phyloP scores from a whole-genome alignment of 2,797 vertebrate genomes.

The Schizothorax lantsangensis region DNA sequence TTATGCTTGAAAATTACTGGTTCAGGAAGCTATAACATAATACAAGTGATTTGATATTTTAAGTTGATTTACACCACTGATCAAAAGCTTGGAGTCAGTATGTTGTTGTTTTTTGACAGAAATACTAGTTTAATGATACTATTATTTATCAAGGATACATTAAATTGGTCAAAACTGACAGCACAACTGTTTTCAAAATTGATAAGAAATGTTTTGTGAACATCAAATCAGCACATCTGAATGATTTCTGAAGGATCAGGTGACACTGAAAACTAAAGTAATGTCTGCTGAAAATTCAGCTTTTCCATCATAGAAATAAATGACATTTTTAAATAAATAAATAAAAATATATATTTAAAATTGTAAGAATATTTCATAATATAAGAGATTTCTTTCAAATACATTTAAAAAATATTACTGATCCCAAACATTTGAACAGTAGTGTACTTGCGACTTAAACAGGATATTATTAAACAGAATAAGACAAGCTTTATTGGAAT shows the following conservation, averaged over 20 bases:
- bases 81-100: neutral
- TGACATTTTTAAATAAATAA: neutral
- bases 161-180: neutral
- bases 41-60: neutral
- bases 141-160: neutral
- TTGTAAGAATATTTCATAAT: neutral
- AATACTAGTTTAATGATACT: neutral
- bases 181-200: neutral
- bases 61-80: neutral
- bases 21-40: neutral
- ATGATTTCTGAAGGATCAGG: neutral
- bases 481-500: neutral
- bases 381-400: neutral
- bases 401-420: neutral
- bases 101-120: neutral
- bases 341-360: neutral
- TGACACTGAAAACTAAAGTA: neutral
- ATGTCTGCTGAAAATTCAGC: neutral
- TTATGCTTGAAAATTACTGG: neutral
- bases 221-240: neutral
- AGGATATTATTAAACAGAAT: neutral
- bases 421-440: neutral
- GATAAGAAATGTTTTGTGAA: neutral
- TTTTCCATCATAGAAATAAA: neutral
- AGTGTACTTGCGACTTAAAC: neutral